Evolutionary conservation across 2,797 vertebrate genomes (phyloP).

Genomic region (Bovichtus diacanthus): DNA sequence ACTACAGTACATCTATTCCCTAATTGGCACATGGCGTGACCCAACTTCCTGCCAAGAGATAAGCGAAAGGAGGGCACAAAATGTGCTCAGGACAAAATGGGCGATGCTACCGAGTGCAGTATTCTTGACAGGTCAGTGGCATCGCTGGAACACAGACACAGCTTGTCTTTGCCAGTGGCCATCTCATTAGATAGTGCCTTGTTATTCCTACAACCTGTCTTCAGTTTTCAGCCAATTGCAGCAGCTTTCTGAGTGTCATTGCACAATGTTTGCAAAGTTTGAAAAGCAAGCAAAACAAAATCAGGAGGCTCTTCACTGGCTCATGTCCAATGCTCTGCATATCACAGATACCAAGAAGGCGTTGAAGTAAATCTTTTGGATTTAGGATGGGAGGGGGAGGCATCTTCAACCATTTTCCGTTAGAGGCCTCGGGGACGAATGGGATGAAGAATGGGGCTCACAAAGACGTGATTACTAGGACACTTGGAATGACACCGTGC

Average conservation of each 20-base stretch:
- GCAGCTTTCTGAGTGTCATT: constrained; percentile 45
- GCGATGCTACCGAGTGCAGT: constrained; percentile 54
- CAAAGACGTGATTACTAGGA: constrained; percentile 80
- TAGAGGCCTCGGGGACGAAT: constrained; percentile 64
- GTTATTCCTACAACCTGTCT: constrained; percentile 72
- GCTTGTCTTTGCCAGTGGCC: constrained; percentile 68
- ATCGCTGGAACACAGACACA: constrained; percentile 51
- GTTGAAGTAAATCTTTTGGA: constrained; percentile 74
- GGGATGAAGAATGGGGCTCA: constrained; percentile 71
- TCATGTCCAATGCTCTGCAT: constrained; percentile 66
- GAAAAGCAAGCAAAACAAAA: constrained; percentile 64
- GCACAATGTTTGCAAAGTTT: constrained; percentile 64
- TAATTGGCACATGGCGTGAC: constrained; percentile 82
- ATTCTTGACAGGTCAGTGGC: constrained; percentile 69
- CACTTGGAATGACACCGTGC: constrained; percentile 74
- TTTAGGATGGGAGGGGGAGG: constrained; percentile 47
- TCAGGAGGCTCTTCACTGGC: constrained; percentile 65
- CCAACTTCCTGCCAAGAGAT: constrained; percentile 77
- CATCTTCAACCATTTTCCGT: constrained; percentile 71
- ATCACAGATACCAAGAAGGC: constrained; percentile 73
- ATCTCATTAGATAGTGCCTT: constrained; percentile 77
- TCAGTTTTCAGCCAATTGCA: constrained; percentile 56
- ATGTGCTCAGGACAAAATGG: constrained; percentile 71
- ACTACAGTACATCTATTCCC: constrained; percentile 66
- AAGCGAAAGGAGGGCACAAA: constrained; percentile 72